Evolutionary conservation across 2,888 invertebrate species (phyloP), one percentile per base, ranked within the genome.

Genomic region (Tortrix viridana): DNA sequence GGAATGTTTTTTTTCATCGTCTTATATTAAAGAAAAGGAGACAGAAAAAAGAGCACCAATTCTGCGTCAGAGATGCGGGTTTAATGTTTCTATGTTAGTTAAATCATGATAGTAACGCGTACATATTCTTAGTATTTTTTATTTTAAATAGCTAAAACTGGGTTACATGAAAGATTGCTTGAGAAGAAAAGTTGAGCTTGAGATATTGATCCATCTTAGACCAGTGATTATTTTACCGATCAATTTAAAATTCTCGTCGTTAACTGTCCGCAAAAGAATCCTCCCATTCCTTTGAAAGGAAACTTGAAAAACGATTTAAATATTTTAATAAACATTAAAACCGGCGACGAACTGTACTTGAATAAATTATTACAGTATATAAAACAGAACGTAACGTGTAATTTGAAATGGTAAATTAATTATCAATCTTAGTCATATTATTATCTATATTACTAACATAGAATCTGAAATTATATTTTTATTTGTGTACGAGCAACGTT

Each of bases 281-380:
- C 53, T 41, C 53, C 53, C 53, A 53, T 41, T 53, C 19, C 53
- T 53, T 53, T 53, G 41, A 53, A 53, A 53, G 53, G 53, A 53
- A 53, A 53, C 53, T 53, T 53, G 53, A 53, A 53, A 9, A 41
- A n/a, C 16, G 16, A 53, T 53, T 53, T 53, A 53, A 53, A 53
- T 53, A 53, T 53, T 53, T 53, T 53, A 53, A 53, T 53, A 53
- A 53, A 53, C 53, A 53, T 53, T 41, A 38, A 19, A 41, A 22
- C 38, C 41, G 37, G 22, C 53, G 22, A 53, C 41, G 53, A 41
- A 41, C n/a, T 53, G 52, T 22, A 22, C 38, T 41, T 53, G 53
- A 41, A 53, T 53, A 41, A 53, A 53, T 53, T 53, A 53, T 53
- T 16, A 32, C 32, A 32, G 32, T 32, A 53, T 37, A 9, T 41